Evolutionary conservation across 2,888 invertebrate genomes (phyloP), one percentile per base, ranked within the genome.

Genomic region (Ophonus ardosiacus): DNA sequence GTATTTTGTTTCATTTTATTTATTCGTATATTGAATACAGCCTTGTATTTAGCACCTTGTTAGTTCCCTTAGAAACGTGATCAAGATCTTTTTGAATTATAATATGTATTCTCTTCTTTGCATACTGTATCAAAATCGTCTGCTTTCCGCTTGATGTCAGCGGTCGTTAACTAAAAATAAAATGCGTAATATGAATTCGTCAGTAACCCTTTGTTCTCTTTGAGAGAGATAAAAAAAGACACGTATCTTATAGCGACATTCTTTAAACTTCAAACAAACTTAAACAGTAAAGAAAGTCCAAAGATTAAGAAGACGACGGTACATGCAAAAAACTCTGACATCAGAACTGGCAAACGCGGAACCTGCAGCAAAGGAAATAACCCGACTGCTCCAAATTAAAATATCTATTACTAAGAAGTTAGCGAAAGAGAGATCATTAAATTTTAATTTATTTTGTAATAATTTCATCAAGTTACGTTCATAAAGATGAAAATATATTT

Each of bases 211-310:
- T 83, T 83, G 83, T 83, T 83, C 61, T 61, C 76, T 83, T 76
- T 74, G 74, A 31, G 84, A 65, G 51, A 63, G 63, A 83, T 76
- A 83, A 84, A 84, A 31, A 81, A 78, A 84, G 78, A 84, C 84
- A 65, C 78, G 84, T 84, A 63, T 78, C 84, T 51, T 84, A 84
- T 84, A 84, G 78, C 63, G 84, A 84, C 84, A 78, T 84, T 84
- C 84, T 84, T 84, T 51, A 78, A 84, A 84, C 78, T 84, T 84
- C 84, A 84, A 84, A 84, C 84, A 78, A 84, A 84, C 84, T 84
- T 84, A 78, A 76, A 84, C 78, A 38, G 78, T 78, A 84, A 84
- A 84, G 78, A 76, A 78, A 84, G 76, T 84, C 78, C 63, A 84
- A 84, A 78, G 84, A 84, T 84, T 84, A 84, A 84, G 84, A 84